These are phyloP conservation scores for Drosophila pegasa DNA, from an alignment of 2,888 invertebrate species.

Conservation along the genomic window DNA sequence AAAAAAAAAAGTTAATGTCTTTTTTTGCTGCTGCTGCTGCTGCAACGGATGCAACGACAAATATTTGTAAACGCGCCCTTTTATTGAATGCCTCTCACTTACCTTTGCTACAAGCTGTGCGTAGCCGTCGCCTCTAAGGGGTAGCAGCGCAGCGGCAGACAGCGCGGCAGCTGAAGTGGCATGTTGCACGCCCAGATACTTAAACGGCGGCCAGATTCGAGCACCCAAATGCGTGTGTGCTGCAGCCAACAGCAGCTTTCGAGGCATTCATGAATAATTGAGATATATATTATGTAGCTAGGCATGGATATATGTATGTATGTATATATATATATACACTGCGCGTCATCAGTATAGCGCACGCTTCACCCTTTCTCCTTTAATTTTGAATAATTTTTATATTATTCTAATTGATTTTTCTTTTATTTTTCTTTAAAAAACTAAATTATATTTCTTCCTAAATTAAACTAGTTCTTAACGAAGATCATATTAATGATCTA, in stretches of 20 bases:
- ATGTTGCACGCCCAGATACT: constrained; percentile 52
- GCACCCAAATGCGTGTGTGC: constrained; percentile 26
- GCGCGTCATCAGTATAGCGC: too few relatives aligned
- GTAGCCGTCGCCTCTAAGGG: constrained; percentile 16
- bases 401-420: too few relatives aligned
- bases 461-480: too few relatives aligned
- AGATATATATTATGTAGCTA: not conserved
- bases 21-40: constrained; percentile 38
- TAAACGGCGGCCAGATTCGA: constrained; percentile 21
- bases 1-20: constrained; percentile 58
- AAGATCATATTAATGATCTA: too few relatives aligned
- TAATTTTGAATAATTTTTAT: too few relatives aligned
- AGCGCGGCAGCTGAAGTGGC: constrained; percentile 53
- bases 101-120: constrained; percentile 57
- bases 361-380: too few relatives aligned
- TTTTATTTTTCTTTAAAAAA: too few relatives aligned
- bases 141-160: constrained; percentile 33
- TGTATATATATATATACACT: too few relatives aligned
- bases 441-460: too few relatives aligned
- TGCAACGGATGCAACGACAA: constrained; percentile 74
- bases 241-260: constrained; percentile 34
- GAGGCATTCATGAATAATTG: not conserved
- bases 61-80: constrained; percentile 81
- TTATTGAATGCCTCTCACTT: constrained; percentile 46
- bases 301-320: not conserved